Conservation (phyloP, 2,797 vertebrate species). For the Alfaro cultratus region DNA sequence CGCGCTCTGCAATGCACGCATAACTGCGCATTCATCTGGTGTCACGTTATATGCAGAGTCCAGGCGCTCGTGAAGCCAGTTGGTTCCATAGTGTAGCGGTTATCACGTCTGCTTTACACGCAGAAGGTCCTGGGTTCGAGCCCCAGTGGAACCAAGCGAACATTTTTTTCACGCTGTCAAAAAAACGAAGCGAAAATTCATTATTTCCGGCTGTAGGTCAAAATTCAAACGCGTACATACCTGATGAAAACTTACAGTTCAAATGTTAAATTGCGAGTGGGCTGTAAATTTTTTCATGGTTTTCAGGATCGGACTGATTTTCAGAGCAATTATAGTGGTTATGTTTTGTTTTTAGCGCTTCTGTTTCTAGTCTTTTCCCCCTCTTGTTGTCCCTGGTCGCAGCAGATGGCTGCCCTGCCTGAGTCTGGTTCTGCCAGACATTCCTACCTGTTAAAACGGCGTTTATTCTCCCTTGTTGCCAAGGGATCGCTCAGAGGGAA, state of each 20-base stretch:
- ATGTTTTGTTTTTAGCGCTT: not conserved
- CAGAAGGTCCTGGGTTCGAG: conserved; percentile 88
- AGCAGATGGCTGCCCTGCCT: conserved; percentile 20
- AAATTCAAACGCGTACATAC: too few relatives aligned
- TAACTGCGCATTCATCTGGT: not conserved
- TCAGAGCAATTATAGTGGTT: not conserved
- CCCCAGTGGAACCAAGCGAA: conserved; percentile 82
- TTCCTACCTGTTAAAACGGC: conserved; percentile 5
- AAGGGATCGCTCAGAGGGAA: not conserved
- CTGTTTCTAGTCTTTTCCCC: not conserved
- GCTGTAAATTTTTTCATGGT: not conserved
- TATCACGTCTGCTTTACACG: conserved; percentile 89
- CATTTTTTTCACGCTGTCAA: rapidly evolving
- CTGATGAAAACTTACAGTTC: not conserved
- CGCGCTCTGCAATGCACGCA: not conserved
- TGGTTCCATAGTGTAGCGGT: conserved; percentile 88
- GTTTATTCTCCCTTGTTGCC: not conserved
- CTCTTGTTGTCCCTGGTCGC: not conserved
- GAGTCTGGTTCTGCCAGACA: conserved; percentile 11
- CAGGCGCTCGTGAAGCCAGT: not conserved
- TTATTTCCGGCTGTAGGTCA: too few relatives aligned
- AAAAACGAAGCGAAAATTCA: too few relatives aligned
- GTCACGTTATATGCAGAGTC: not conserved
- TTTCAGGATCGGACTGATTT: not conserved
- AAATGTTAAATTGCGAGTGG: not conserved